These are phyloP conservation scores for Simalia tracyae DNA, from an alignment of 2,797 vertebrate species.

Conservation along the genomic window DNA sequence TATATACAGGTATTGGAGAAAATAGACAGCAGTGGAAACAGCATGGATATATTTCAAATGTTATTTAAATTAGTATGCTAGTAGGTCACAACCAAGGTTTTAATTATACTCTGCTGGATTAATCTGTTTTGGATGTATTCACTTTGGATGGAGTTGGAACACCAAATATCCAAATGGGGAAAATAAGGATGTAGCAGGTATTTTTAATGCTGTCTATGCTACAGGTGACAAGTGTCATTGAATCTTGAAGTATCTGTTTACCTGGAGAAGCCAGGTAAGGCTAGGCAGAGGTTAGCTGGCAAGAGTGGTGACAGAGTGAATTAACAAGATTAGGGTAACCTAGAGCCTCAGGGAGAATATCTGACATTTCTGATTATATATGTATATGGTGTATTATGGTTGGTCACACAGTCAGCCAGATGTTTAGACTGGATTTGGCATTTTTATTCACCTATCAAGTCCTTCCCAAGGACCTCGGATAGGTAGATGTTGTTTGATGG, in stretches of 20 bases:
- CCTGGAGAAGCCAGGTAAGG: background rate
- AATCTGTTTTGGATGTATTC: background rate
- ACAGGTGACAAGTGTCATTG: background rate
- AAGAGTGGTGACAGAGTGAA: background rate
- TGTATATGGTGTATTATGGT: no score
- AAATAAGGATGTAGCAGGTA: background rate
- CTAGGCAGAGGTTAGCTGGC: background rate
- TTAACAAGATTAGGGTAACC: background rate
- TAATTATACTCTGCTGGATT: background rate
- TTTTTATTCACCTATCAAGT: background rate
- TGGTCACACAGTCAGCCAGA: background rate
- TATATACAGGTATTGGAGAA: constrained; percentile 12
- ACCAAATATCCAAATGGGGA: background rate
- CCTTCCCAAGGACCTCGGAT: background rate
- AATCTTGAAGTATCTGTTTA: background rate
- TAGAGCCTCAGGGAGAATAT: background rate
- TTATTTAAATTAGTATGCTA: background rate
- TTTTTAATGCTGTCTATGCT: background rate
- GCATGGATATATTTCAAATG: background rate
- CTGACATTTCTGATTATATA: background rate
- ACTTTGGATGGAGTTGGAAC: background rate
- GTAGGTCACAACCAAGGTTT: background rate
- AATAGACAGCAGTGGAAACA: constrained; percentile 9
- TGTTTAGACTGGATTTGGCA: background rate
- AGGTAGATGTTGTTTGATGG: no score